These are phyloP conservation scores for Temnothorax nylanderi DNA, from an alignment of 1,140 invertebrate genomes.

Conservation along the genomic window DNA sequence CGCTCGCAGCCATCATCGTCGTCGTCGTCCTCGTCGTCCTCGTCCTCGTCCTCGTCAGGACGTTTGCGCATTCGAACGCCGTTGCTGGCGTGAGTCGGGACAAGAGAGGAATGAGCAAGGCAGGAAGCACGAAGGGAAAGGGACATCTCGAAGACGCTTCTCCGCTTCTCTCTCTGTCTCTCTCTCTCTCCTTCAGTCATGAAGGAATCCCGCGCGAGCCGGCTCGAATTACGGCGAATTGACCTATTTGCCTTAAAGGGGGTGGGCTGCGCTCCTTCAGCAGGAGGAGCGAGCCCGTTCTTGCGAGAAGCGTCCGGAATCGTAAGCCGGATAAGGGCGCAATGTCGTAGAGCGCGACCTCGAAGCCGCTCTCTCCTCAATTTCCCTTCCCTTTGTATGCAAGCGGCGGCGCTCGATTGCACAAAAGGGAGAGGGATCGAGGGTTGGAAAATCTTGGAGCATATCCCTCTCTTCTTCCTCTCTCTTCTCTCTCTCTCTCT, in stretches of 20 bases:
- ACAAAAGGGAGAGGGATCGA: conserved; percentile 34
- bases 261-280: conserved; percentile 26
- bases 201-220: conserved; percentile 40
- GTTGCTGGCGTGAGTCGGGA: conserved; percentile 28
- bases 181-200: neutral
- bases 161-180: neutral
- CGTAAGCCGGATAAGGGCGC: conserved; percentile 54
- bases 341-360: conserved; percentile 48
- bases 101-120: neutral
- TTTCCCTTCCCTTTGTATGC: conserved; percentile 58
- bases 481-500: neutral
- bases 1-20: neutral
- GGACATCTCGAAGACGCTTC: conserved; percentile 9
- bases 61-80: conserved; percentile 63
- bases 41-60: conserved; percentile 20
- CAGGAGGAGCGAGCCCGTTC: conserved; percentile 8
- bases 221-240: conserved; percentile 61
- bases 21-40: neutral
- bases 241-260: conserved; percentile 58
- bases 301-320: conserved; percentile 44
- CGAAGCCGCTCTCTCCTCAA: conserved; percentile 39
- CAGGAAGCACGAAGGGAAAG: conserved; percentile 1
- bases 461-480: neutral
- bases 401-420: conserved; percentile 48
- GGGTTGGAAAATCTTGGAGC: conserved; percentile 51